These are phyloP conservation scores for Micrasema longulum DNA, from an alignment of 1,140 invertebrate species.

Conservation along the genomic window DNA sequence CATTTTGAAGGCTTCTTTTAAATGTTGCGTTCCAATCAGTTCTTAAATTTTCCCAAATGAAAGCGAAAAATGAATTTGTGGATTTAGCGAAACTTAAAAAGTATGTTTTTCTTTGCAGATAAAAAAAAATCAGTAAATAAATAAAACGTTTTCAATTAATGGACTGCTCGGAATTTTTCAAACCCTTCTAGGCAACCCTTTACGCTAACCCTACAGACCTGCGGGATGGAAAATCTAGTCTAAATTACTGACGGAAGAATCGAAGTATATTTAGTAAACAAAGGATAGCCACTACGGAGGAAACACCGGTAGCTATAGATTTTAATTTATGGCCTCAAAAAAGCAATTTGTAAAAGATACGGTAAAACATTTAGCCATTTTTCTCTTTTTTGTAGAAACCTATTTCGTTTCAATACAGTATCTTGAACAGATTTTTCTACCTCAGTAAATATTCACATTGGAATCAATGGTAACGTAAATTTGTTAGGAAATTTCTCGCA, in stretches of 20 bases:
- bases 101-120: too few species aligned
- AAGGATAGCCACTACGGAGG: constrained; percentile 10
- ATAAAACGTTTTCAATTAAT: too few species aligned
- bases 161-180: constrained; percentile 6
- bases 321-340: constrained; percentile 35
- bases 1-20: too few species aligned
- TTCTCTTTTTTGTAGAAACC: constrained; percentile 23
- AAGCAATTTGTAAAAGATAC: constrained; percentile 36
- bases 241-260: constrained; percentile 26
- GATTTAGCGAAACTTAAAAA: too few species aligned
- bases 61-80: too few species aligned
- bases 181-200: neutral
- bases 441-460: constrained; percentile 19
- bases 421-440: constrained; percentile 17
- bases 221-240: neutral
- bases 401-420: constrained; percentile 21
- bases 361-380: constrained; percentile 14
- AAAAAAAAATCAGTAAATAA: too few species aligned
- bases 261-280: constrained; percentile 35
- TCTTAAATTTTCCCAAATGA: too few species aligned
- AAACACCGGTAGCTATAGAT: constrained; percentile 13
- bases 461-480: neutral
- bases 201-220: neutral
- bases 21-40: too few species aligned
- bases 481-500: neutral